Base-by-base conservation (phyloP, 2,797 vertebrate species). In the Saguinus oedipus region DNA sequence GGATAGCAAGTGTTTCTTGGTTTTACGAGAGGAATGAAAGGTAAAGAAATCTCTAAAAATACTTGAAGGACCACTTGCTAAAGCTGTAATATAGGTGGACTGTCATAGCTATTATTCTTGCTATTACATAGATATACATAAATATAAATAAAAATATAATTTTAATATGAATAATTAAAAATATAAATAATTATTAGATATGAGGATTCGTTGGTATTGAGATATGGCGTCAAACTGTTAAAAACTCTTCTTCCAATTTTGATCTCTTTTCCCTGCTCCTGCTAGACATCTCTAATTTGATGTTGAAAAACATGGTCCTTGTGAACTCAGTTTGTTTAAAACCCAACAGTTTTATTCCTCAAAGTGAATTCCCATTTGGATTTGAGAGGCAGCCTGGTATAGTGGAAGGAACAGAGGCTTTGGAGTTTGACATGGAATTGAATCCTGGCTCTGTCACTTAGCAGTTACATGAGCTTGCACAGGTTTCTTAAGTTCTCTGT, bases 11-110 rank as follows among this genome's bases (percentile, higher is more conserved):
- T 90, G 0, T 88, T 88, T 85, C 33, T 91, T 95, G 93, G 74
- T 87, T 96, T 96, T 83, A 87, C 46, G 59, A 94, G 92, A 74
- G 72, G 26, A 90, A 59, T 36, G 64, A 90, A 84, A 85, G 78
- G 12, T 59, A 75, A 50, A 83, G 44, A 88, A 72, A 81, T 20
- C 24, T 84, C 55, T 55, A 39, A 50, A 89, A 70, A 57, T 89
- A 13, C 70, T 61, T 83, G 4, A 93, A 30, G 44, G n/a, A 30
- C 53, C 55, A 26, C 27, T 93, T 89, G 68, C 68, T 48, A 72
- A 82, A 76, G 50, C 76, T 94, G 17, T 61, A 57, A 30, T 72
- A 19, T 53, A 88, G 68, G 20, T 82, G 39, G 39, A 61, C 46
- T 85, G 27, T 79, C 19, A n/a, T 79, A 75, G n/a, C 27, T 87